Evolutionary conservation across 2,888 invertebrate genomes (phyloP).

Genomic region (Drosophila multiciliata): DNA sequence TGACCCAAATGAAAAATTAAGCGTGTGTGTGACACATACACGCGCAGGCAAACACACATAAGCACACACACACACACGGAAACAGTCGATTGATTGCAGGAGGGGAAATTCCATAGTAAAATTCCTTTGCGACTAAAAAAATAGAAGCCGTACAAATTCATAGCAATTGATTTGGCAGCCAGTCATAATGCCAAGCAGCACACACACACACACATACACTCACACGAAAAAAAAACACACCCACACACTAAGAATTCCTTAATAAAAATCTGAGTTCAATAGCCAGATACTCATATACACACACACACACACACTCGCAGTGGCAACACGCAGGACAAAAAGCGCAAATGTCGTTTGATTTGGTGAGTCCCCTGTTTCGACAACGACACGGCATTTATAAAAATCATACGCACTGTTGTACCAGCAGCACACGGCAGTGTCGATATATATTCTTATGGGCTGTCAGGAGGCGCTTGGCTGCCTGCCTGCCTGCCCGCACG

Average conservation of each 20-base stretch:
- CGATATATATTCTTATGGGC: conserved; percentile 77
- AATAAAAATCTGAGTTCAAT: neutral
- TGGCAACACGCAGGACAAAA: conserved; percentile 36
- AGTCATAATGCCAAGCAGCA: conserved; percentile 52
- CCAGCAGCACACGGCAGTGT: conserved; percentile 65
- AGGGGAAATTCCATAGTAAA: conserved; percentile 30
- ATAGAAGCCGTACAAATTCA: conserved; percentile 75
- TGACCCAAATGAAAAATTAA: conserved; percentile 46
- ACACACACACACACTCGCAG: conserved; percentile 13
- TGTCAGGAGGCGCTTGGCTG: conserved; percentile 47
- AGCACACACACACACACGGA: neutral
- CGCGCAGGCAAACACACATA: neutral
- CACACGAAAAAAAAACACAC: neutral
- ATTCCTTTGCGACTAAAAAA: conserved; percentile 62
- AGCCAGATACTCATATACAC: conserved; percentile 1
- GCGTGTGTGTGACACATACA: conserved; percentile 10
- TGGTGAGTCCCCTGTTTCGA: conserved; percentile 73
- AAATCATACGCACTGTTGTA: conserved; percentile 79
- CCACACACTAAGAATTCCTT: conserved; percentile 1
- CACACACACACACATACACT: conserved; percentile 12
- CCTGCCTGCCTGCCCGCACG: conserved; percentile 39
- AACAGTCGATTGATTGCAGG: conserved; percentile 35
- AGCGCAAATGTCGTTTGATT: conserved; percentile 67
- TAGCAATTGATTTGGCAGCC: conserved; percentile 70
- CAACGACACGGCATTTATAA: conserved; percentile 76